Conservation (phyloP, 2,797 vertebrate genomes). For the Pipistrellus nathusii region DNA sequence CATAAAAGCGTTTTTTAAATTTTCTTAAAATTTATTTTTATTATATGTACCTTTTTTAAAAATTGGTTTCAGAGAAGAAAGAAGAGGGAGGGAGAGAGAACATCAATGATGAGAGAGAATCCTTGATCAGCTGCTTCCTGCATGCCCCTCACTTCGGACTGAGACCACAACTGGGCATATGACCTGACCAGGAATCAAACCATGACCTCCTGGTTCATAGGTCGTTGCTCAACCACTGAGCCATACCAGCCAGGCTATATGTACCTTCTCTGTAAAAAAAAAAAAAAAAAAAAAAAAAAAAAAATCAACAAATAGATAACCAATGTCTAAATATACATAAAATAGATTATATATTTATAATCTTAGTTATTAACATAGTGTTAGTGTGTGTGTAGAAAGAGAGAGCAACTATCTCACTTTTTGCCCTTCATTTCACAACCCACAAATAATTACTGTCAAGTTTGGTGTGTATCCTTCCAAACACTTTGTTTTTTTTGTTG, state of each 20-base stretch:
- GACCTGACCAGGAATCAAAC: too few relatives aligned
- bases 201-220: too few relatives aligned
- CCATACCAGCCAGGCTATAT: not conserved
- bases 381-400: not conserved
- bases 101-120: too few relatives aligned
- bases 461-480: not conserved
- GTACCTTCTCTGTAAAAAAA: conserved; percentile 4
- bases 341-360: not conserved
- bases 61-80: too few relatives aligned
- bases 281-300: conserved; percentile 27
- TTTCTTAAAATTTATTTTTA: not conserved
- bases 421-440: not conserved
- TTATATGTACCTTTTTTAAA: not conserved
- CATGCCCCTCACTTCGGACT: too few relatives aligned
- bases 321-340: not conserved
- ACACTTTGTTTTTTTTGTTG: not conserved
- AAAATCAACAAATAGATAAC: not conserved
- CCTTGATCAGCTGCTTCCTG: too few relatives aligned
- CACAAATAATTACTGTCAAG: not conserved
- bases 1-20: too few relatives aligned
- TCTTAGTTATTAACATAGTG: not conserved
- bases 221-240: too few relatives aligned
- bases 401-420: not conserved
- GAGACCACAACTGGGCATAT: too few relatives aligned
- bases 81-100: too few relatives aligned